Conservation (phyloP, 2,113 vertebrate genomes). For the Leucopsar rothschildi region DNA sequence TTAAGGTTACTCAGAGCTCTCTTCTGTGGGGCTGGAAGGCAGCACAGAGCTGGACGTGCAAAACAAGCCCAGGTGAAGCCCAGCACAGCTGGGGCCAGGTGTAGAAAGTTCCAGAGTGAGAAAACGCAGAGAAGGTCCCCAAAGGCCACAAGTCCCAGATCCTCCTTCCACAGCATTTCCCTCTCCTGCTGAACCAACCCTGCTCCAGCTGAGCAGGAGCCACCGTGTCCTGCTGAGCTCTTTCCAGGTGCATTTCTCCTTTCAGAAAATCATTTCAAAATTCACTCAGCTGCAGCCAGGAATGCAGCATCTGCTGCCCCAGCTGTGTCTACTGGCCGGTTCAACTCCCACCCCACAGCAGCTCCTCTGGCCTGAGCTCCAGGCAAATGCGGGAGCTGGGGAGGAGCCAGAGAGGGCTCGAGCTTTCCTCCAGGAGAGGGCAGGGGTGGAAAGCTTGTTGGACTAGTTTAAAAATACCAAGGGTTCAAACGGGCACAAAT, state of each 20-base stretch:
- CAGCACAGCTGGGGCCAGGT: not conserved
- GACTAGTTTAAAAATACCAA: not conserved
- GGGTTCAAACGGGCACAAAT: not conserved
- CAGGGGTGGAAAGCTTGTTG: not conserved
- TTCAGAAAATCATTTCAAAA: not conserved
- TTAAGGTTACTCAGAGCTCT: not conserved
- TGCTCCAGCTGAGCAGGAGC: not conserved
- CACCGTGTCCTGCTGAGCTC: fast-evolving
- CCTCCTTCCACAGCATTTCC: not conserved
- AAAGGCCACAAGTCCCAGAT: not conserved
- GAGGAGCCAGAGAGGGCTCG: not conserved
- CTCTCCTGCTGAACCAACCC: not conserved
- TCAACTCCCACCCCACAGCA: not conserved
- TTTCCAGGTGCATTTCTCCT: not conserved
- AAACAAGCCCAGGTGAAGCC: not conserved
- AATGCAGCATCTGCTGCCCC: not conserved
- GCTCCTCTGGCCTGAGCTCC: not conserved
- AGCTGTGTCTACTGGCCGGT: no score
- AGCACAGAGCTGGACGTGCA: not conserved
- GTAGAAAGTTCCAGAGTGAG: not conserved
- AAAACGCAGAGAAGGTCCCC: not conserved
- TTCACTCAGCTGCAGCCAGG: not conserved
- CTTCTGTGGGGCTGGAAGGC: not conserved
- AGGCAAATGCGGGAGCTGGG: not conserved
- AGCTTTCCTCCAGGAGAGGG: not conserved